Evolutionary conservation across 2,113 vertebrate species (phyloP).

Genomic region (Rhynchomys soricoides): DNA sequence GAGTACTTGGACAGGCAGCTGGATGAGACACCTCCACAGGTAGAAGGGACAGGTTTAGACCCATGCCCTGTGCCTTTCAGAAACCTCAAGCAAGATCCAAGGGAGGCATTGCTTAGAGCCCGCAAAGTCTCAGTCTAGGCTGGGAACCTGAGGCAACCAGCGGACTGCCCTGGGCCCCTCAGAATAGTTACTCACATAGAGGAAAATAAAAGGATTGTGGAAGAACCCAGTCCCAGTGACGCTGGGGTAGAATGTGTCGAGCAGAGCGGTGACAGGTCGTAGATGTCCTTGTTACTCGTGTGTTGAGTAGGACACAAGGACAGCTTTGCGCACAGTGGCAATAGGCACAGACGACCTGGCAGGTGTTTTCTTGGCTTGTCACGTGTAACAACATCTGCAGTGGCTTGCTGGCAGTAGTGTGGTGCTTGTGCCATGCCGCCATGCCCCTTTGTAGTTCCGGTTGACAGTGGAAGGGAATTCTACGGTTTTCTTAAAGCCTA

Average conservation of each 20-base stretch:
- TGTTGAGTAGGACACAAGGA: neutral
- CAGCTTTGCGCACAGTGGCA: neutral
- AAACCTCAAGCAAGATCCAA: neutral
- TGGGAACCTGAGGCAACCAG: neutral
- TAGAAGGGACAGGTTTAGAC: neutral
- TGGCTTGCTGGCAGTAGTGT: neutral
- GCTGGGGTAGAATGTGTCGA: neutral
- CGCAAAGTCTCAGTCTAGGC: neutral
- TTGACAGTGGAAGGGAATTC: neutral
- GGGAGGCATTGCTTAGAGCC: neutral
- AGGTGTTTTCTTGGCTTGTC: no score
- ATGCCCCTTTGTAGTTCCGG: neutral
- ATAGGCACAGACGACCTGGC: neutral
- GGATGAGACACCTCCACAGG: constrained; percentile 40
- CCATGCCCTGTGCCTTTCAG: neutral
- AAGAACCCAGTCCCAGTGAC: neutral
- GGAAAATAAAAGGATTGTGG: neutral
- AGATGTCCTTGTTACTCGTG: neutral
- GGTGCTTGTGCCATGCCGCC: no score
- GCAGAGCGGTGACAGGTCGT: neutral
- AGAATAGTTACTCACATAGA: neutral
- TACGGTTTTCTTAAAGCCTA: neutral
- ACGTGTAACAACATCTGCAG: neutral
- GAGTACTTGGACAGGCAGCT: constrained; percentile 50
- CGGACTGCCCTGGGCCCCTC: neutral